Evolutionary conservation across 2,888 invertebrate genomes (phyloP).

Genomic region (Muscina levida): DNA sequence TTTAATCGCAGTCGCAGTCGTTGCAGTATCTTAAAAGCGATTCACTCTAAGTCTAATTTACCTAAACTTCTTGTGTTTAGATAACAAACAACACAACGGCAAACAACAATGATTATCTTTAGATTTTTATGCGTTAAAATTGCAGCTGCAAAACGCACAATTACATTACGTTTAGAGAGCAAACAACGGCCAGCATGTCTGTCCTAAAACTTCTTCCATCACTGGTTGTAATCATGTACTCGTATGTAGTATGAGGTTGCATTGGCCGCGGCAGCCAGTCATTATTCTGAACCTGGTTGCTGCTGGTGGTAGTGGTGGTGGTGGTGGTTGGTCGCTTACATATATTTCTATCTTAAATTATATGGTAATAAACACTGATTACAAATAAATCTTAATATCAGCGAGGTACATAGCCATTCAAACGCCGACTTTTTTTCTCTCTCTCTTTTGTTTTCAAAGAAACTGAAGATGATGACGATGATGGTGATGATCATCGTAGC

Average conservation of each 20-base stretch:
- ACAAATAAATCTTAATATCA: slow-evolving; percentile 65
- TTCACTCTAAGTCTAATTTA: slow-evolving; percentile 55
- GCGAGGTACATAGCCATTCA: slow-evolving; percentile 25
- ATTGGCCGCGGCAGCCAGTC: not conserved
- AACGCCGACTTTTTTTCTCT: not conserved
- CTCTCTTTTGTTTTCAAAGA: not conserved
- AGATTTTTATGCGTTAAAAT: slow-evolving; percentile 53
- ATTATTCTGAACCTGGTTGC: not conserved
- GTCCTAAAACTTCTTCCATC: not conserved
- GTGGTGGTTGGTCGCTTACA: not conserved
- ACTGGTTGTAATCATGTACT: too few relatives aligned
- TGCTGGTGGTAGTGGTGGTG: too few relatives aligned
- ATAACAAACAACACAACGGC: slow-evolving; percentile 54
- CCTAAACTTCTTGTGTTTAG: slow-evolving; percentile 57
- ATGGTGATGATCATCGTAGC: slow-evolving; percentile 29
- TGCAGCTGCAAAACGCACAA: slow-evolving; percentile 64
- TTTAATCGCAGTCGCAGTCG: slow-evolving; percentile 22
- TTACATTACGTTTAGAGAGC: slow-evolving; percentile 44
- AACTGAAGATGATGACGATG: slow-evolving; percentile 14
- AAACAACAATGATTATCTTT: slow-evolving; percentile 60
- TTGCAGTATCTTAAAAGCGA: slow-evolving; percentile 3
- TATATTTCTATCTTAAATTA: slow-evolving; percentile 61
- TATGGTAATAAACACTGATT: slow-evolving; percentile 66
- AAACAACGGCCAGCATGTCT: not conserved
- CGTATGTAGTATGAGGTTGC: too few relatives aligned